A percentile compares a stretch with the other conserved stretches of the same genome.
Evolutionary conservation across 2,888 invertebrate genomes (phyloP).

Genomic region (Dione juno): DNA sequence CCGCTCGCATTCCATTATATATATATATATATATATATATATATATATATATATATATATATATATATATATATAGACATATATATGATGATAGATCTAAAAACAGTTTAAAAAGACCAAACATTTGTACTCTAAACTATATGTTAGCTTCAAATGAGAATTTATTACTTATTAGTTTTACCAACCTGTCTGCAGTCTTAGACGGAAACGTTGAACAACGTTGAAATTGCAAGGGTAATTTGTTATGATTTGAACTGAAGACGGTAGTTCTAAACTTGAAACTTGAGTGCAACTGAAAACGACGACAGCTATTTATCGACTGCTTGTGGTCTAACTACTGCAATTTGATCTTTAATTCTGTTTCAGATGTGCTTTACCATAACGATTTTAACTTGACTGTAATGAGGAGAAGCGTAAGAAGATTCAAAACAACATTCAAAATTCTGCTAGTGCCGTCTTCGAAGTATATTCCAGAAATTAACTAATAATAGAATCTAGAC

Average conservation of each 20-base stretch:
- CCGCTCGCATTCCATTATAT: too few species aligned
- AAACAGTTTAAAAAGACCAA: neutral
- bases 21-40: too few species aligned
- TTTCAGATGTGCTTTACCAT: conserved; percentile 14
- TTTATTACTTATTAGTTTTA: neutral
- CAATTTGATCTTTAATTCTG: conserved; percentile 37
- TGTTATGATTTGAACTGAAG: conserved; percentile 44
- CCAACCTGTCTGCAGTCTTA: conserved; percentile 13
- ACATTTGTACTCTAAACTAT: neutral
- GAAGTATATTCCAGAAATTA: too few species aligned
- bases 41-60: too few species aligned
- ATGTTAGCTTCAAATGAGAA: neutral
- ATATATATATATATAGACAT: too few species aligned
- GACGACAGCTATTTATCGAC: conserved; percentile 44
- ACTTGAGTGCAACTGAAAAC: conserved; percentile 34
- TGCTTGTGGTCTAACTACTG: conserved; percentile 32
- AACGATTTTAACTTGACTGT: neutral
- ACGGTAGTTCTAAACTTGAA: conserved; percentile 30
- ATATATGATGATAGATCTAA: too few species aligned
- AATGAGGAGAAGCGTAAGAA: too few species aligned
- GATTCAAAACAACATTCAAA: too few species aligned
- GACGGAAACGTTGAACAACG: conserved; percentile 10
- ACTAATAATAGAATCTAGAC: too few species aligned
- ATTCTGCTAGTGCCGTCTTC: too few species aligned
- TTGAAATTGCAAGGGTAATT: conserved; percentile 43